Conservation (phyloP, 2,888 invertebrate genomes). For the Lycaena phlaeas region DNA sequence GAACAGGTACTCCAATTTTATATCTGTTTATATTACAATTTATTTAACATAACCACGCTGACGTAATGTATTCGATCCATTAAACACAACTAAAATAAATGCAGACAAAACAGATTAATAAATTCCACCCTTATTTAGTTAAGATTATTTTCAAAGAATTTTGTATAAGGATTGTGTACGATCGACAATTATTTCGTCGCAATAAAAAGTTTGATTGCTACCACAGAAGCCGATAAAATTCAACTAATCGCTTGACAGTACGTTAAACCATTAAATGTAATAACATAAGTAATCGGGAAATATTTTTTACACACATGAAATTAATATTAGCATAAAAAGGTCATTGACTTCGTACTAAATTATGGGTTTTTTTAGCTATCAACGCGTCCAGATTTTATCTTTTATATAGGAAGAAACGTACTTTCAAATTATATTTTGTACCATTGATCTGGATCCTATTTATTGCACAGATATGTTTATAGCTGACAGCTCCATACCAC, state of each 20-base stretch:
- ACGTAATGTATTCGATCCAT: no score
- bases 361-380: not conserved
- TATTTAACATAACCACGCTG: no score
- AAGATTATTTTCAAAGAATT: not conserved
- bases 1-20: no score
- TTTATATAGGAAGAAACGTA: no score
- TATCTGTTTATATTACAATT: no score
- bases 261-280: not conserved
- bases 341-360: not conserved
- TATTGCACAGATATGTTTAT: no score
- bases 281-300: not conserved
- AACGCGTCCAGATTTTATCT: no score
- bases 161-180: not conserved
- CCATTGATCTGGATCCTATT: no score
- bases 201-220: not conserved
- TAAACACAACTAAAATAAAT: no score
- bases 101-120: not conserved
- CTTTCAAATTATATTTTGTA: no score
- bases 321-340: constrained; percentile 7
- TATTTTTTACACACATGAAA: not conserved
- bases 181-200: not conserved
- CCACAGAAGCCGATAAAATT: not conserved
- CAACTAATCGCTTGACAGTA: constrained; percentile 1
- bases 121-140: not conserved
- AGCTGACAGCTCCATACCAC: no score